Conservation (phyloP, 2,888 invertebrate genomes). For the Xylota sylvarum region DNA sequence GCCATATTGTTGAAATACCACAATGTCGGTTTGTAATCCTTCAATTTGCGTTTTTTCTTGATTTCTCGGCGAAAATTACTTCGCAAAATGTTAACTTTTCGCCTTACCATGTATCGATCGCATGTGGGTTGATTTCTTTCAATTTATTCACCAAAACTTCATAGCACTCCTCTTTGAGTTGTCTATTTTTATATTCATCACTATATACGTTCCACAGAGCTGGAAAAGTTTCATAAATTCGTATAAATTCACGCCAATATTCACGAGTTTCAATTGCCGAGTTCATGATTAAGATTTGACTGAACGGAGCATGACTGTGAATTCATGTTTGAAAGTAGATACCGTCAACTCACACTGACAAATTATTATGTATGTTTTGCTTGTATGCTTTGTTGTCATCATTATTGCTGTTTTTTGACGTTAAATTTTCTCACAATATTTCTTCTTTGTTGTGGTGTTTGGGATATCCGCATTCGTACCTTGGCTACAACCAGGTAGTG, state of each 20-base stretch:
- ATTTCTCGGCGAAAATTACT: constrained; percentile 50
- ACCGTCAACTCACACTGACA: background rate
- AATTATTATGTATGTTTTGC: background rate
- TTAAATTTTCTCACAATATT: too few relatives aligned
- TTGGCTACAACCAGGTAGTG: too few relatives aligned
- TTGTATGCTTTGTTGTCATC: background rate
- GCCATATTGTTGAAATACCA: constrained; percentile 56
- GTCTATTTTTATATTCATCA: constrained; percentile 68
- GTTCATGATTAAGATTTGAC: constrained; percentile 27
- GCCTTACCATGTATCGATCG: constrained; percentile 61
- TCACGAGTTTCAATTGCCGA: constrained; percentile 15
- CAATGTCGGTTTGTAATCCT: constrained; percentile 10
- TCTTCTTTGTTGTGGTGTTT: too few relatives aligned
- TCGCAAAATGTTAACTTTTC: constrained; percentile 69
- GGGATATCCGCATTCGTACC: too few relatives aligned
- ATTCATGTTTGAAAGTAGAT: constrained; percentile 22
- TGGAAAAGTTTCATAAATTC: constrained; percentile 68
- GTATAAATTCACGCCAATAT: constrained; percentile 75
- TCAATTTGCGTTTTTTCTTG: constrained; percentile 24
- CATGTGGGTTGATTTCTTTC: constrained; percentile 59
- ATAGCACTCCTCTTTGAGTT: constrained; percentile 65
- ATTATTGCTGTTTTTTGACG: too few relatives aligned
- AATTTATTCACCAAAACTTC: constrained; percentile 60
- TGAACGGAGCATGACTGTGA: constrained; percentile 41
- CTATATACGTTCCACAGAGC: constrained; percentile 75